A percentile compares a stretch with the other conserved stretches of the same genome.
phyloP scores from a whole-genome alignment of 2,797 vertebrate species.

The Falco concolor region DNA sequence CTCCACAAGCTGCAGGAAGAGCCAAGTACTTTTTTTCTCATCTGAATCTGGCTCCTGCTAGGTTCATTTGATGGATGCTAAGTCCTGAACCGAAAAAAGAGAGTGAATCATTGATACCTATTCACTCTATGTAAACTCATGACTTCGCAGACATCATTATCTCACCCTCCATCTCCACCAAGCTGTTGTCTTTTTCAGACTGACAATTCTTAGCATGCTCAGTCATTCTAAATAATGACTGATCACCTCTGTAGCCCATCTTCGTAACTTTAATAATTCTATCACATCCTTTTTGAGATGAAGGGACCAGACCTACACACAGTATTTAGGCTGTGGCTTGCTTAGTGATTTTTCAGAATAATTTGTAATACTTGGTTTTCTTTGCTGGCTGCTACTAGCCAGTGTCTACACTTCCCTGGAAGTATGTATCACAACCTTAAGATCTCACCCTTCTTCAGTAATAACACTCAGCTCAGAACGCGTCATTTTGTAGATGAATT shows the following conservation, averaged over 20 bases:
- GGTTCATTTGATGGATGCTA: neutral
- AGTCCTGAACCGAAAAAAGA: neutral
- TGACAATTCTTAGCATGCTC: neutral
- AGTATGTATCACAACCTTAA: neutral
- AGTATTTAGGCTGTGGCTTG: neutral
- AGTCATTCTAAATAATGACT: neutral
- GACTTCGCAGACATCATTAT: neutral
- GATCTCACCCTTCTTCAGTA: neutral
- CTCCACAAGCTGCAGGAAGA: neutral
- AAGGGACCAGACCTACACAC: neutral
- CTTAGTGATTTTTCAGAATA: neutral
- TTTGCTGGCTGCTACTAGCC: neutral
- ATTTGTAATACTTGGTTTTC: neutral
- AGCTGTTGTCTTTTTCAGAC: neutral
- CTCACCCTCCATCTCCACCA: neutral
- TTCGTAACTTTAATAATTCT: neutral
- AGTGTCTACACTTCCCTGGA: neutral
- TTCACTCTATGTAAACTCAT: neutral
- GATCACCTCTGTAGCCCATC: neutral
- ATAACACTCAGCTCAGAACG: neutral
- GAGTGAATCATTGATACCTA: neutral
- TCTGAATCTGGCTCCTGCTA: neutral
- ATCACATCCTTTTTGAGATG: neutral
- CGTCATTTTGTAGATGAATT: neutral
- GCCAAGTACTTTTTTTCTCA: neutral